Percentiles rank a stretch among this genome's conserved stretches.
These are phyloP conservation scores for Gymnogyps californianus DNA, from an alignment of 2,113 vertebrate genomes.

Conservation along the genomic window DNA sequence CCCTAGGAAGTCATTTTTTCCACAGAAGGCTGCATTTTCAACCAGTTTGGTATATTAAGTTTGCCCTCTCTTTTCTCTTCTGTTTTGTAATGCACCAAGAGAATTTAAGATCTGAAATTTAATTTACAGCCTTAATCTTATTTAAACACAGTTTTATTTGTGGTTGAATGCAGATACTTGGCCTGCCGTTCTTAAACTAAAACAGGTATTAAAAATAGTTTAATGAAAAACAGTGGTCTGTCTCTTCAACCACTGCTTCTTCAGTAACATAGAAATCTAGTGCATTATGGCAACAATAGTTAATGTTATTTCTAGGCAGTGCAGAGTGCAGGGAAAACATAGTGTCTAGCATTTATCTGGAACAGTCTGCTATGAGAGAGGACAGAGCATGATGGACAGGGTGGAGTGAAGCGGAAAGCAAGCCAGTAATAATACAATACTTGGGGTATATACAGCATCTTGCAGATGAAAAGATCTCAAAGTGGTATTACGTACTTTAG, in stretches of 20 bases:
- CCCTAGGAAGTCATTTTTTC: background rate
- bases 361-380: background rate
- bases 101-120: constrained; percentile 22
- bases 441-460: background rate
- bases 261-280: background rate
- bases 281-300: background rate
- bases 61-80: background rate
- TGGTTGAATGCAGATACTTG: background rate
- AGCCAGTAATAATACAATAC: background rate
- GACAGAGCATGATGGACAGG: background rate
- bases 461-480: background rate
- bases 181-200: background rate
- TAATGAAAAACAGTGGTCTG: constrained; percentile 11
- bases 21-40: background rate
- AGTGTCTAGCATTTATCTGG: background rate
- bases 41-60: background rate
- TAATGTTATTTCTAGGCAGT: background rate
- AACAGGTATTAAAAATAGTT: background rate
- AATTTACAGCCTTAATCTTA: constrained; percentile 13
- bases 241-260: background rate
- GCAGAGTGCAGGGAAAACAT: background rate
- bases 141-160: constrained; percentile 17
- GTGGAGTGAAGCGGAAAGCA: background rate
- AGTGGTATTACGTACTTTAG: background rate
- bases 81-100: background rate